phyloP scores from a whole-genome alignment of 1,140 invertebrate species.

The Polypedilum pembai region DNA sequence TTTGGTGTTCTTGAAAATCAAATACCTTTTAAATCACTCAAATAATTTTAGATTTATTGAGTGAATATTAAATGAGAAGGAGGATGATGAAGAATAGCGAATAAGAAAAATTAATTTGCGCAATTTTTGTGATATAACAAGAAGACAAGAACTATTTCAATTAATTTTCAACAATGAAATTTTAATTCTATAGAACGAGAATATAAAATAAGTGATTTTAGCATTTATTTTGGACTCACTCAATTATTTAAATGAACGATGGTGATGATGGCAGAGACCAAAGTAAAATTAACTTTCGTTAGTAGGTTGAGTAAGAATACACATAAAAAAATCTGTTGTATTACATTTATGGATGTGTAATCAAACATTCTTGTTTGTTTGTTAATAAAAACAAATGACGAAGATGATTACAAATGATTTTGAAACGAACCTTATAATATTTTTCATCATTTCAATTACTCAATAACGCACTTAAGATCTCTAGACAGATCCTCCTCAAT shows the following conservation, averaged over 20 bases:
- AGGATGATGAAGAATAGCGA: neutral
- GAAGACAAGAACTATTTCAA: neutral
- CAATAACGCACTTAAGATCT: neutral
- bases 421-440: constrained; percentile 9
- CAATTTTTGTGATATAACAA: neutral
- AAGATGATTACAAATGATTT: neutral
- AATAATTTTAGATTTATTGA: neutral
- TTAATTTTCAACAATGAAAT: neutral
- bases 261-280: neutral
- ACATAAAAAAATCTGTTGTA: neutral
- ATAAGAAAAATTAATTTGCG: constrained; percentile 9
- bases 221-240: neutral
- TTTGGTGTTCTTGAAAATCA: no score
- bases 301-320: neutral
- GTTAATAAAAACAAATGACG: constrained; percentile 3
- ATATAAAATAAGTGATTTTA: neutral
- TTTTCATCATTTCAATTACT: constrained; percentile 6
- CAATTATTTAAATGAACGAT: neutral
- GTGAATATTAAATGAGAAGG: neutral
- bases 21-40: neutral
- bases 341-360: constrained; percentile 11
- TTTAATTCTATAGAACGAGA: neutral
- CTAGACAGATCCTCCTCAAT: neutral
- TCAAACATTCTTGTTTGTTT: constrained; percentile 3
- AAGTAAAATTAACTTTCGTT: neutral